phyloP scores from a whole-genome alignment of 2,113 vertebrate species.

The Speoplatyrhinus poulsoni region DNA sequence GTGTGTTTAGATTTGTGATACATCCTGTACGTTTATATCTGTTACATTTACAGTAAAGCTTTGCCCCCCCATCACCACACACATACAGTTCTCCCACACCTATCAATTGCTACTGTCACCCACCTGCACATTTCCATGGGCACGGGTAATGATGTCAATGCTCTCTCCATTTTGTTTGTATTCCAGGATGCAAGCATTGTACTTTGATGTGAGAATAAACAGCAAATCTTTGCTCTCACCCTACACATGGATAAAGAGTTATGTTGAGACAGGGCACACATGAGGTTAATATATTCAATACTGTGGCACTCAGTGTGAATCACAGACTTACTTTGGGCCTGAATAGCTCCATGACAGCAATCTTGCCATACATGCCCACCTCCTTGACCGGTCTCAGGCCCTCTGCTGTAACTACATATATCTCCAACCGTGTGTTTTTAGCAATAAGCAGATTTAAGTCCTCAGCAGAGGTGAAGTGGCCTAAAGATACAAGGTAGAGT shows the following conservation, averaged over 20 bases:
- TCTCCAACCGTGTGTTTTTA: constrained; percentile 97
- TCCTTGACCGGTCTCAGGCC: constrained; percentile 98
- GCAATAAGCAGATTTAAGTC: constrained; percentile 96
- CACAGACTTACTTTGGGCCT: constrained; percentile 85
- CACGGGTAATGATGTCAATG: constrained; percentile 96
- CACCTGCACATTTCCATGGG: constrained; percentile 97
- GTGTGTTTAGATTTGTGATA: neutral
- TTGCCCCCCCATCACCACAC: too few species aligned
- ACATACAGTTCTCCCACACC: too few species aligned
- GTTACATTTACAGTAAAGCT: neutral
- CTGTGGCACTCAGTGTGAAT: neutral
- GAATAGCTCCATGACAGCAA: constrained; percentile 97
- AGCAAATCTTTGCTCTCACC: constrained; percentile 96
- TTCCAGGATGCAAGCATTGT: constrained; percentile 97
- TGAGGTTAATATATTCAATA: neutral
- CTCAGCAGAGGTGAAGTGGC: constrained; percentile 95
- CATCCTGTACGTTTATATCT: neutral
- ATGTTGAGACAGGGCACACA: neutral
- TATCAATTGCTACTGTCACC: neutral
- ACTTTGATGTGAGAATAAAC: constrained; percentile 97
- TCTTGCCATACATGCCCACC: constrained; percentile 98
- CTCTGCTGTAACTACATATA: constrained; percentile 95
- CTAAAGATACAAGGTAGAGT: constrained; percentile 62
- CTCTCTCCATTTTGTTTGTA: constrained; percentile 97
- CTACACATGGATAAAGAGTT: constrained; percentile 62